Evolutionary conservation across 1,140 invertebrate species (phyloP).

Genomic region (Panagrolaimus sp.): DNA sequence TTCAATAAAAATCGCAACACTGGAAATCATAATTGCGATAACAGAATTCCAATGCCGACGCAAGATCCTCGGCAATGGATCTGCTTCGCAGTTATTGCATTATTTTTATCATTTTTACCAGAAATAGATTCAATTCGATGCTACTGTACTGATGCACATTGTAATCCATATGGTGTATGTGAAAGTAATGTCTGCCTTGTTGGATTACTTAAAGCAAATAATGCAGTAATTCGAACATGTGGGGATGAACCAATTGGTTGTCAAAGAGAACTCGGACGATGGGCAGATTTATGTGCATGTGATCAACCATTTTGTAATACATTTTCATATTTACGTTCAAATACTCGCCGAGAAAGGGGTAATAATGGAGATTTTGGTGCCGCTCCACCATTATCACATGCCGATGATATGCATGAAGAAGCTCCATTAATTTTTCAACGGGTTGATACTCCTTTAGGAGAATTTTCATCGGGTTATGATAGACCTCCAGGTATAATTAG

Average conservation of each 20-base stretch:
- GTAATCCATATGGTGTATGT: constrained; percentile 32
- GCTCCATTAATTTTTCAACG: constrained; percentile 26
- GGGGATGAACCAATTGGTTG: constrained; percentile 48
- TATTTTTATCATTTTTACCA: neutral
- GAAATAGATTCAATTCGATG: constrained; percentile 19
- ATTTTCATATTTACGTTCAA: constrained; percentile 36
- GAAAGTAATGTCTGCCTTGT: constrained; percentile 28
- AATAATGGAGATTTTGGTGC: constrained; percentile 3
- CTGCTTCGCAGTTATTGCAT: neutral
- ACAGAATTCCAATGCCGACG: constrained; percentile 3
- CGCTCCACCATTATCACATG: constrained; percentile 17
- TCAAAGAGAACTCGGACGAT: constrained; percentile 38
- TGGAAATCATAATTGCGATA: neutral
- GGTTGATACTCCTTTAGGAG: constrained; percentile 26
- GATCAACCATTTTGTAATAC: constrained; percentile 43
- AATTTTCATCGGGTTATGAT: constrained; percentile 22
- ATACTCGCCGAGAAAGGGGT: constrained; percentile 17
- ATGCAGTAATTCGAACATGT: constrained; percentile 43
- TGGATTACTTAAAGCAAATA: constrained; percentile 20
- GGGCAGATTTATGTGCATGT: constrained; percentile 44
- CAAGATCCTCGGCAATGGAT: constrained; percentile 9
- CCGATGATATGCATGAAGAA: constrained; percentile 20
- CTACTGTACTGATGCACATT: constrained; percentile 36
- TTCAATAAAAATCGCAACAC: neutral
- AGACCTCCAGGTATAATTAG: constrained; percentile 6